Percentiles rank a stretch among this genome's conserved stretches.
Conservation (phyloP, 2,797 vertebrate species). For the Sphaeramia orbicularis region DNA sequence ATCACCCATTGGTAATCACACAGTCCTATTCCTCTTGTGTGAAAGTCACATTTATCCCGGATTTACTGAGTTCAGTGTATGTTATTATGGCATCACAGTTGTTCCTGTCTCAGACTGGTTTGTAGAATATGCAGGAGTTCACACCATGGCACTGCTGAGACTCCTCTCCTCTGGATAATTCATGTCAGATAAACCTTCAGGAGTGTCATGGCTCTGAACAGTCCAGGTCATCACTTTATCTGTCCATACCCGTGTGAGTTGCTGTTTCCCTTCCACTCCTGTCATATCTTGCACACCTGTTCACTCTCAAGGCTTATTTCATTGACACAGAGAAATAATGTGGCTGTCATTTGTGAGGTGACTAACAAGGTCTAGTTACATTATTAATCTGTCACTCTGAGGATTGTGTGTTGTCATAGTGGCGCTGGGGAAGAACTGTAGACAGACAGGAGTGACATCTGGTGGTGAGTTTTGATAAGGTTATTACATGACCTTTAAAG, state of each 20-base stretch:
- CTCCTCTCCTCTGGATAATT: conserved; percentile 2
- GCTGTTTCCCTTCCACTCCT: neutral
- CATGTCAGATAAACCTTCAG: too few relatives aligned
- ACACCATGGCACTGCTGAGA: neutral
- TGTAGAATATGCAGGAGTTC: neutral
- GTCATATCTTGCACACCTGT: neutral
- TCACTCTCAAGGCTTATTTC: neutral
- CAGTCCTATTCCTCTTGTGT: too few relatives aligned
- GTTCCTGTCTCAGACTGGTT: neutral
- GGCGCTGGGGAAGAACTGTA: neutral
- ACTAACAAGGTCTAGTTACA: conserved; percentile 1
- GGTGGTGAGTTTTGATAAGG: conserved; percentile 38
- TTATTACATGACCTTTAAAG: neutral
- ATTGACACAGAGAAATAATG: neutral
- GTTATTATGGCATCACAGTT: conserved; percentile 41
- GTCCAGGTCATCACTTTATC: conserved; percentile 5
- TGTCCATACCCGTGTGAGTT: neutral
- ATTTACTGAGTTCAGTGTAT: too few relatives aligned
- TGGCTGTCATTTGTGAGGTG: neutral
- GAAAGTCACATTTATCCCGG: too few relatives aligned
- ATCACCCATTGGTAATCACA: too few relatives aligned
- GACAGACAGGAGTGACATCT: conserved; percentile 47
- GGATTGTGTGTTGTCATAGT: neutral
- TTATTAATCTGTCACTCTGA: conserved; percentile 11
- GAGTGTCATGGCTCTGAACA: neutral